Base-by-base conservation (phyloP, 2,113 vertebrate genomes). In the Naja naja region DNA sequence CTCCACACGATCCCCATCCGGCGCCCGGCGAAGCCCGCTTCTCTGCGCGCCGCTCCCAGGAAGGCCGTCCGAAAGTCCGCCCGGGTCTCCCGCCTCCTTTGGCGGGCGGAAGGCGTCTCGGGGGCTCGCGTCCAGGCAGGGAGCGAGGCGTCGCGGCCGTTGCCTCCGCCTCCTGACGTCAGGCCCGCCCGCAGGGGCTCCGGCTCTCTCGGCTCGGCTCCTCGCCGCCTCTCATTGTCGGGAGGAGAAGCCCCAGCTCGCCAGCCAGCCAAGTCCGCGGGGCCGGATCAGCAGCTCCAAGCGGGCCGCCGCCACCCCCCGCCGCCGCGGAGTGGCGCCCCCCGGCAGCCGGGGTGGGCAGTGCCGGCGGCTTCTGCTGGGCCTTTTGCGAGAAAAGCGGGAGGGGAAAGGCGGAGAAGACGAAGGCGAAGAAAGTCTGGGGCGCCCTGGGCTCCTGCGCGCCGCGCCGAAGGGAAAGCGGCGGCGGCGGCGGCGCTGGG, bases 211-310 rank as follows among this genome's bases (percentile, higher is more conserved):
- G 2, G 0, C 3, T 20, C 56, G 20, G 60, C 87, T 74, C 43
- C 47, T 94, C 69, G 94, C 97, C 96, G 97, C 97, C 97, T 96
- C 97, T 98, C 97, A 98, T 98, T 98, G 97, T 98, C 97, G 97
- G 97, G 95, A 95, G 97, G 96, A 95, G 94, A 96, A 94, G 95
- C 2, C 85, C 94, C 94, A 96, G 96, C 87, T 90, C 92, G 11
- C 88, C 93, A 27, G 94, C 6, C 25, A 60, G 58, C 8, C 56
- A 6, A 58, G 8, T 56, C 53, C 60, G 64, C 45, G 58, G 47
- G 87, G 23, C 92, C 89, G 34, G n/a, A 90, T 22, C 34, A 22
- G 69, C 69, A 81, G 18, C 69, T 86, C 56, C 85, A 92, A 95
- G 94, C 94, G 96, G 94, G 60, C 90, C 90, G 56, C 56, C 23